Evolutionary conservation across 2,113 vertebrate species (phyloP).

Genomic region (Vicugna pacos): DNA sequence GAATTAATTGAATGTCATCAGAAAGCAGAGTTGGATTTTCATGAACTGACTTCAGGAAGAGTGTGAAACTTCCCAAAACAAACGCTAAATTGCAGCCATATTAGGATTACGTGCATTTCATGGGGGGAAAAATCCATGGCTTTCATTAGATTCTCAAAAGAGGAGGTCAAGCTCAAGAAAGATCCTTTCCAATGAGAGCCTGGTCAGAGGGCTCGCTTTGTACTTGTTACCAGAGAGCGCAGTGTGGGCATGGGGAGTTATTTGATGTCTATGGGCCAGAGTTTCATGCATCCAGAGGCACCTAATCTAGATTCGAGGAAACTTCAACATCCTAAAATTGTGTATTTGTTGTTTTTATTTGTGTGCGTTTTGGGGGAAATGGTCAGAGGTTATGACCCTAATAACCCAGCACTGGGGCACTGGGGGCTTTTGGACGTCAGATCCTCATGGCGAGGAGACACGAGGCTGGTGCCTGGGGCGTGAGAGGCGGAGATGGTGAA

Average conservation of each 20-base stretch:
- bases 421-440: too few species aligned
- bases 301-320: neutral
- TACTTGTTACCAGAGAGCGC: neutral
- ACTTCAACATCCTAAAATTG: neutral
- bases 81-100: neutral
- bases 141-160: neutral
- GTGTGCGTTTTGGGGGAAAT: neutral
- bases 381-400: neutral
- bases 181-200: neutral
- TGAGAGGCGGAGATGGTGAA: rapidly evolving
- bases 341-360: neutral
- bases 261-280: neutral
- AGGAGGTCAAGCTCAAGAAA: neutral
- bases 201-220: neutral
- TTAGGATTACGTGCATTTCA: neutral
- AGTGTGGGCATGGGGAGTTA: neutral
- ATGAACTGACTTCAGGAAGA: neutral
- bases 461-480: rapidly evolving
- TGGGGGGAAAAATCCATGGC: too few species aligned
- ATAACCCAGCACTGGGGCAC: neutral
- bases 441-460: neutral
- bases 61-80: neutral
- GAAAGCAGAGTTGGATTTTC: neutral
- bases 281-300: neutral
- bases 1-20: neutral